Base-by-base conservation (phyloP, 2,797 vertebrate species). In the Nasua narica region DNA sequence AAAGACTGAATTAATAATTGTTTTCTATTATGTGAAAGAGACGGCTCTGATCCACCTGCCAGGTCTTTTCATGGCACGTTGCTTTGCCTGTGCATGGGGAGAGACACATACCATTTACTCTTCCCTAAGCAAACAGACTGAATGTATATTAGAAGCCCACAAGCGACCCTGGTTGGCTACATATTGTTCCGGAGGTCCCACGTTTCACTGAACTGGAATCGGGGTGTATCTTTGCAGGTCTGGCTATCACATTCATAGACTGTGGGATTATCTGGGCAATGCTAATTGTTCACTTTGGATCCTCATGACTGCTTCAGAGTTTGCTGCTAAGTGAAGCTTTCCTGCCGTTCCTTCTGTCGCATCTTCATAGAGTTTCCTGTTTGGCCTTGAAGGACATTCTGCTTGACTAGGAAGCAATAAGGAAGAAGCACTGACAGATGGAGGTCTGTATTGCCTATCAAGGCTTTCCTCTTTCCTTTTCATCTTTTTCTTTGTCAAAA, bases 1-100 rank as follows among this genome's bases (percentile, higher is more conserved):
- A 97, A 95, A 65, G 9, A 77, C 46, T 86, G 87, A 69, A 60
- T 79, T 16, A 91, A 67, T 32, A 29, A 58, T 65, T 97, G 54
- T 65, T 97, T 95, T 78, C 60, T 83, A 40, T 9, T 67, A 21
- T 37, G 27, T 50, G 50, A 56, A 84, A 54, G 27, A 94, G 12
- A 12, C 15, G 81, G 58, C 50, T 82, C 16, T 93, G 18, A 27
- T 43, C 46, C 89, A 13, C 19, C 6, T 48, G 4, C 46, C 67
- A 35, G 8, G 37, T 74, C 52, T 21, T 54, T 78, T 72, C 37
- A 60, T 1, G n/a, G 14, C 16, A 48, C 11, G 32, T 7, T 5
- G 29, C 43, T 35, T 56, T 3, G 35, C 11, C 37, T 23, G 12
- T 1, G 21, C 3, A 2, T 14, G 21, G 43, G 29, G 37, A 72